Base-by-base conservation (phyloP, 1,140 invertebrate species). In the Bombus affinis region DNA sequence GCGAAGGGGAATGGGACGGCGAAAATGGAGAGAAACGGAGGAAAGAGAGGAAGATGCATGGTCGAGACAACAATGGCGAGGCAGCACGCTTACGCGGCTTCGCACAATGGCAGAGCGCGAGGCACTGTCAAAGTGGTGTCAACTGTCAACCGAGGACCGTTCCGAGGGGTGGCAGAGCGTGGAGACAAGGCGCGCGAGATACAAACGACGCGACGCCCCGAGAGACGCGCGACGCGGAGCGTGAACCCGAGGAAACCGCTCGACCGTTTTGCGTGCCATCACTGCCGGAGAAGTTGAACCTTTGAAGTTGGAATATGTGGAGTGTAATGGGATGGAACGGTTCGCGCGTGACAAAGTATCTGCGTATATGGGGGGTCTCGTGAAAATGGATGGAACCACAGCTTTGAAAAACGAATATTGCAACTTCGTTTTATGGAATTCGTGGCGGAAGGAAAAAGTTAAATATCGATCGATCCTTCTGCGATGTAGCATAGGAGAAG, bases 121-220 rank as follows among this genome's bases (percentile, higher is more conserved):
- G 22, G 37, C 39, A 76, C 66, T 86, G 85, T 86, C 85, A 86
- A 83, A 86, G 62, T 44, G 85, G 85, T 86, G 85, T 86, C 85
- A 86, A 83, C 85, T 83, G 85, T 86, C 85, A 75, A 86, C 85
- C 12, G 53, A 37, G 8, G 65, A 28, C 74, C 59, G 78, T 85
- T 85, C 35, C 35, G 18, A 81, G 71, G 83, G 71, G 83, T 68
- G 83, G 70, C 83, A 85, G 83, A 85, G 59, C 83, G 78, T 85
- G 83, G 83, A 85, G 83, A 85, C 62, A 68, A 62, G 22, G 57
- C 53, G 25, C 39, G 73, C 74, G 65, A 76, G 82, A 57, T 66
- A 75, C 59, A 53, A 73, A 85, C 68, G 68, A 83, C 57, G 81
- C n/a, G 68, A 83, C 57, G 81, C 39, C 66, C 78, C 35, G 39